phyloP scores from a whole-genome alignment of 1,140 invertebrate genomes.

The Aphelenchoides besseyi region DNA sequence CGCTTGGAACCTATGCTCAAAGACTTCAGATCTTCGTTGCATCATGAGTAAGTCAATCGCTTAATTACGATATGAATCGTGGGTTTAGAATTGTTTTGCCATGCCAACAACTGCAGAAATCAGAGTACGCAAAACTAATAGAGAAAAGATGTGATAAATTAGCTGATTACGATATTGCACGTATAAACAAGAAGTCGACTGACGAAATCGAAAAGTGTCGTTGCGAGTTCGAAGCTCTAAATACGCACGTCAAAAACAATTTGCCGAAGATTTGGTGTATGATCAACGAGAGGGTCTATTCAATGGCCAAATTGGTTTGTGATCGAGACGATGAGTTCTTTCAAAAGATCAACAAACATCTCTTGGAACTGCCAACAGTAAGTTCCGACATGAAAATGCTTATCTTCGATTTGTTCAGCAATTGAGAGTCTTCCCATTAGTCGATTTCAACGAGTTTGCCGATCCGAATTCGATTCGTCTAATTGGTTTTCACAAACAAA shows the following conservation, averaged over 20 bases:
- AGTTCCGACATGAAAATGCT: too few relatives aligned
- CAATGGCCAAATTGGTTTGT: conserved; percentile 26
- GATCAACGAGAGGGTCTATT: conserved; percentile 35
- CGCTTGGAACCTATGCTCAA: neutral
- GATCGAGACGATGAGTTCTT: conserved; percentile 36
- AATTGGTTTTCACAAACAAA: neutral
- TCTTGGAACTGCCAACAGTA: conserved; percentile 34
- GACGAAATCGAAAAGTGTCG: conserved; percentile 41
- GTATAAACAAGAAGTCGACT: conserved; percentile 6
- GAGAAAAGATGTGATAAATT: conserved; percentile 54
- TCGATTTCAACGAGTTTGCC: conserved; percentile 24
- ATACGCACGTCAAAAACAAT: conserved; percentile 40
- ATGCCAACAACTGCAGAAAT: conserved; percentile 7
- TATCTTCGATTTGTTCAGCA: conserved; percentile 3
- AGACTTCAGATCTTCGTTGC: neutral
- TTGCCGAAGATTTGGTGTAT: conserved; percentile 38
- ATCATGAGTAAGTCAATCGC: conserved; percentile 17
- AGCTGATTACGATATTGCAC: conserved; percentile 47
- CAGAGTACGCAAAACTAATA: conserved; percentile 48
- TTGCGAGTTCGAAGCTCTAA: conserved; percentile 45
- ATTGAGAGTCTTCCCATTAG: conserved; percentile 8
- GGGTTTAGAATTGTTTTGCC: conserved; percentile 16
- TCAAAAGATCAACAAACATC: conserved; percentile 19
- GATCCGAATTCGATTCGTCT: neutral
- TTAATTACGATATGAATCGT: neutral